A percentile compares a stretch with the other conserved stretches of the same genome.
These are phyloP conservation scores for Xylophagus ater DNA, from an alignment of 2,888 invertebrate species.

Conservation along the genomic window DNA sequence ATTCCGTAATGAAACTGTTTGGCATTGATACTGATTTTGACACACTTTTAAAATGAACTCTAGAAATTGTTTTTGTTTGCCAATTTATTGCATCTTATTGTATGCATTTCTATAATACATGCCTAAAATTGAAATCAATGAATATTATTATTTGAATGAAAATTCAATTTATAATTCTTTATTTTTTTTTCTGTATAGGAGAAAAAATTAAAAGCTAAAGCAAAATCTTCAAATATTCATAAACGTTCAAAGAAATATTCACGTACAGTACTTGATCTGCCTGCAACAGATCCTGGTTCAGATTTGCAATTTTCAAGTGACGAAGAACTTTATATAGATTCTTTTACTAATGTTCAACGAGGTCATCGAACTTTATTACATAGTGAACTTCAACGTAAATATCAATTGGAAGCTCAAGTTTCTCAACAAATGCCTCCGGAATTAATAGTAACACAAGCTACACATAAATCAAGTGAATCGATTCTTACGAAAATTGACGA, in stretches of 20 bases:
- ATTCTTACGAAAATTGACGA: constrained; percentile 4
- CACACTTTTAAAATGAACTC: too few species aligned
- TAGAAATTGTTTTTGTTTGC: too few species aligned
- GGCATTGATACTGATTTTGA: too few species aligned
- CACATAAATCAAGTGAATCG: constrained; percentile 20
- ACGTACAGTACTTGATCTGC: constrained; percentile 42
- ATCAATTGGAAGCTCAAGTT: constrained; percentile 10
- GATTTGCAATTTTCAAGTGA: constrained; percentile 49
- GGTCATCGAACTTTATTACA: constrained; percentile 30
- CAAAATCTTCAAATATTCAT: constrained; percentile 18
- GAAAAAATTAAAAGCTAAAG: constrained; percentile 15
- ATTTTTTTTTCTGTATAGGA: constrained; percentile 1
- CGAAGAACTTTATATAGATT: constrained; percentile 41
- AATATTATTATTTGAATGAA: not conserved
- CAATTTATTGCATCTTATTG: too few species aligned
- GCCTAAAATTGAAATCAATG: not conserved
- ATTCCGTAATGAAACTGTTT: too few species aligned
- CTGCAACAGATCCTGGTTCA: constrained; percentile 56
- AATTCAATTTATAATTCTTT: not conserved
- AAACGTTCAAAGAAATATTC: constrained; percentile 25
- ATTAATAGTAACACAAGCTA: constrained; percentile 39
- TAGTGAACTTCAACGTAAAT: constrained; percentile 29
- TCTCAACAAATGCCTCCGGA: constrained; percentile 38
- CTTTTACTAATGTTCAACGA: too few species aligned
- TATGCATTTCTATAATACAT: too few species aligned